Base-by-base conservation (phyloP, 2,797 vertebrate genomes). In the Poeciliopsis turneri region DNA sequence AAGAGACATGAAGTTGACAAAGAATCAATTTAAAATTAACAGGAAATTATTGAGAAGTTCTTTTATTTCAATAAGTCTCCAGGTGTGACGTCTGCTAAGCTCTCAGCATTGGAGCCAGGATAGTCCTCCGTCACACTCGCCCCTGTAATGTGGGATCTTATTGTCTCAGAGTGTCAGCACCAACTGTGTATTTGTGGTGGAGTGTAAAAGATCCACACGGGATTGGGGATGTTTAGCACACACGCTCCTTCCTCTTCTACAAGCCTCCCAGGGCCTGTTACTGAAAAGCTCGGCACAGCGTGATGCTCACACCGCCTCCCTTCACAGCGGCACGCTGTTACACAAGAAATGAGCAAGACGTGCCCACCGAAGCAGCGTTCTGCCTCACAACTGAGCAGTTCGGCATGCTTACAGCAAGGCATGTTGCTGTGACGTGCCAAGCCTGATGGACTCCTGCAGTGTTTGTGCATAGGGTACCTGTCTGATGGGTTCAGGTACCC, bases 401-500 rank as follows among this genome's bases (percentile, higher is more conserved):
- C 28, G 75, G 18, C 78, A 20, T 78, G 73, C 41, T 45, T 53
- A 51, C 46, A 36, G 46, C 46, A 49, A 25, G 5, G 16, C 30
- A 20, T 39, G 61, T 39, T 36, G 33, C 61, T 36, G 36, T 68
- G 36, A 23, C 30, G 7, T 64, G 59, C 36, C 11, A 64, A 18
- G 18, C 46, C 71, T 36, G 28, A 36, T 3, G 9, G 25, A 72
- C 72, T 51, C 61, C 71, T 57, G 79, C 64, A 78, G 79, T 33
- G 68, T 79, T 77, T 72, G 75, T 69, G 79, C 66, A 20, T 69
- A 28, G 72, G 66, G 8, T 92, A 98, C 97, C 97, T 98, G 97
- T 78, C 97, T 96, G 94, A 97, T 97, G 36, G 98, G 98, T 93
- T 99, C 98, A 0, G 98, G 98, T 75, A 97, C 78, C 9, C 97